Percentiles rank a stretch among this genome's conserved stretches.
phyloP scores from a whole-genome alignment of 2,888 invertebrate species.

The Stenoptilia bipunctidactyla region DNA sequence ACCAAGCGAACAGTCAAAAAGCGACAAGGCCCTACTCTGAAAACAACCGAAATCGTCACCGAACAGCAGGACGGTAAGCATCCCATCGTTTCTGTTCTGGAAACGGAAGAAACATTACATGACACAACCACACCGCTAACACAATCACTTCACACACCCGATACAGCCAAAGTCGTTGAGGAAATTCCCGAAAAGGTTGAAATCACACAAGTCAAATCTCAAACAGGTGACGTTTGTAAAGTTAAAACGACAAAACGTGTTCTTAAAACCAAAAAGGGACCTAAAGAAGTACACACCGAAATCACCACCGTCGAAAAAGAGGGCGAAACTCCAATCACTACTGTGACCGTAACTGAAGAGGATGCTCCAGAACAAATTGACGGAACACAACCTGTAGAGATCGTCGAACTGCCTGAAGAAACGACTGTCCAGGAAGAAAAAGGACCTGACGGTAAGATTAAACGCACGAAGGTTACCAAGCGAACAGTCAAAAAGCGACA shows the following conservation, averaged over 20 bases:
- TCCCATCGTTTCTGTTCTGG: constrained; percentile 23
- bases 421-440: constrained; percentile 12
- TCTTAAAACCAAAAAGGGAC: constrained; percentile 29
- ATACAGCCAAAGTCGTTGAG: constrained; percentile 25
- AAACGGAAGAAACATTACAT: constrained; percentile 26
- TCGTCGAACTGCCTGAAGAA: constrained; percentile 19
- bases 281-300: constrained; percentile 34
- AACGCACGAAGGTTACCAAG: constrained; percentile 15
- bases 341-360: constrained; percentile 12
- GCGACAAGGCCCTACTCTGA: constrained; percentile 23
- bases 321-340: constrained; percentile 21
- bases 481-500: constrained; percentile 16
- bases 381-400: constrained; percentile 23
- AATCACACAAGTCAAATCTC: constrained; percentile 21
- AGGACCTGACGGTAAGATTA: constrained; percentile 14
- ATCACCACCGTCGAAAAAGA: constrained; percentile 32
- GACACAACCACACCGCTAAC: constrained; percentile 19
- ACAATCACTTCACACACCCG: constrained; percentile 10
- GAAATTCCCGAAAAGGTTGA: constrained; percentile 16
- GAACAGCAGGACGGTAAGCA: constrained; percentile 14
- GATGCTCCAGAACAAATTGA: constrained; percentile 17
- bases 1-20: constrained; percentile 22
- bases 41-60: constrained; percentile 19
- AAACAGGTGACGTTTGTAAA: constrained; percentile 18
- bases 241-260: constrained; percentile 27